phyloP scores from a whole-genome alignment of 1,140 invertebrate genomes.

The Drosophila suzukii region DNA sequence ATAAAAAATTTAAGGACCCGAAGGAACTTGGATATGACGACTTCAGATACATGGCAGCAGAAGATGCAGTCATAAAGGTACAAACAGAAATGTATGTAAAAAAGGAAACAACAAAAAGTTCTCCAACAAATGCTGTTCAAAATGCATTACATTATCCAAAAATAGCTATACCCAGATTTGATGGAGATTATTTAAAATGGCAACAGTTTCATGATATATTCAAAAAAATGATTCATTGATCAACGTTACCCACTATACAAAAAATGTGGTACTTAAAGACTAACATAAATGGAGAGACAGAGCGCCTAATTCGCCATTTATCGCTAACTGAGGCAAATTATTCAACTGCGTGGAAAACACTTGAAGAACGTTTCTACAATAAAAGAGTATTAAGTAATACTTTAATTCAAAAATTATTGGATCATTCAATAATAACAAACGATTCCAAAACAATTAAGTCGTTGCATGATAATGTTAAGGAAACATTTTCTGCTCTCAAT shows the following conservation, averaged over 20 bases:
- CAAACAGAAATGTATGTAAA: no score
- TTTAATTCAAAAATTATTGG: no score
- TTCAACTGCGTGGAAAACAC: not conserved
- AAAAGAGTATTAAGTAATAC: not conserved
- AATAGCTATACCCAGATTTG: not conserved
- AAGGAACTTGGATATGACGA: not conserved
- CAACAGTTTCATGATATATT: not conserved
- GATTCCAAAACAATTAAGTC: not conserved
- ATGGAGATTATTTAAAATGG: not conserved
- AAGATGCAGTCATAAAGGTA: no score
- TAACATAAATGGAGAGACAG: not conserved
- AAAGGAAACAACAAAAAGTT: no score
- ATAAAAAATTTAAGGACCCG: not conserved
- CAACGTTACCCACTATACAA: not conserved
- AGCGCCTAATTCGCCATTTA: no score
- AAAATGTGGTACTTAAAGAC: no score
- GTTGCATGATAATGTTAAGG: no score
- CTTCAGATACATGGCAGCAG: no score
- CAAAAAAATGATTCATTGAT: not conserved
- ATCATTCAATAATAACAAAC: not conserved
- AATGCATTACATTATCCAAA: not conserved
- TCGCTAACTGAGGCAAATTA: not conserved
- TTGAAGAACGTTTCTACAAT: not conserved
- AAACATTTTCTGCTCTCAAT: no score
- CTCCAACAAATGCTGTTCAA: no score